Percentiles rank a stretch among this genome's conserved stretches.
phyloP scores from a whole-genome alignment of 2,888 invertebrate species.

The Eledona agricola region DNA sequence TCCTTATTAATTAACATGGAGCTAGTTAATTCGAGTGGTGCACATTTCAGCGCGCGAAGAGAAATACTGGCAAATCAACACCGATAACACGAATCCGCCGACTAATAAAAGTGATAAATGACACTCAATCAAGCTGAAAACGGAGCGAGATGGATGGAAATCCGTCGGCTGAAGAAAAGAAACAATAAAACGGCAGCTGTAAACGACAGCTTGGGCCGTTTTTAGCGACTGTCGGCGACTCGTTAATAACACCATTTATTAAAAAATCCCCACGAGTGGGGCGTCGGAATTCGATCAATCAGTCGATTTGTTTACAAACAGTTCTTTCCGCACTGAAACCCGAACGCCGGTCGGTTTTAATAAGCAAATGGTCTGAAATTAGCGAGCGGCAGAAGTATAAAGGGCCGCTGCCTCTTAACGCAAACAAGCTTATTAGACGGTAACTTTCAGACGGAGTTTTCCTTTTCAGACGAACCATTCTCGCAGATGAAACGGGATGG shows the following conservation, averaged over 20 bases:
- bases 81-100: neutral
- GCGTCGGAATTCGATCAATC: constrained; percentile 10
- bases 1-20: too few species aligned
- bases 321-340: too few species aligned
- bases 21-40: too few species aligned
- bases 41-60: too few species aligned
- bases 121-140: constrained; percentile 3
- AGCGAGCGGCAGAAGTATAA: constrained; percentile 50
- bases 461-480: constrained; percentile 37
- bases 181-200: constrained; percentile 21
- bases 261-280: constrained; percentile 10
- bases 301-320: constrained; percentile 18
- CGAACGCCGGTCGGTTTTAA: constrained; percentile 46
- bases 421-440: constrained; percentile 48
- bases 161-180: constrained; percentile 13
- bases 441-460: constrained; percentile 26
- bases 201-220: constrained; percentile 13
- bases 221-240: constrained; percentile 18
- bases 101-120: constrained; percentile 6
- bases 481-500: constrained; percentile 41
- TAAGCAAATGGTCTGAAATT: constrained; percentile 54
- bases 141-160: constrained; percentile 5
- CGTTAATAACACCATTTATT: constrained; percentile 25
- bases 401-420: constrained; percentile 46
- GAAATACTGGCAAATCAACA: too few species aligned